Conservation (phyloP, 2,797 vertebrate species). For the Carcharodon carcharias region DNA sequence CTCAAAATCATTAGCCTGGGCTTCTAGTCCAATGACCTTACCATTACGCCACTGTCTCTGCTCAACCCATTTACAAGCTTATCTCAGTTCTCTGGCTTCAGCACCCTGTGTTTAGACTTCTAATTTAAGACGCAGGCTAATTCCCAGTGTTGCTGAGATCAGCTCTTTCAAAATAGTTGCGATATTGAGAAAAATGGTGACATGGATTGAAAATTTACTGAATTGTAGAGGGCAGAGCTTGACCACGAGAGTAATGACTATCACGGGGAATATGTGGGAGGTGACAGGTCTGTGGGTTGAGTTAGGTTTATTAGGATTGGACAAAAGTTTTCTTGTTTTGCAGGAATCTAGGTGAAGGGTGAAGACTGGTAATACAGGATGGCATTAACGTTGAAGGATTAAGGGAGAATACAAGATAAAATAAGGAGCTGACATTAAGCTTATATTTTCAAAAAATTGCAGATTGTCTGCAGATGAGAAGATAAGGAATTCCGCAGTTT, state of each 20-base stretch:
- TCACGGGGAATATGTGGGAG: not conserved
- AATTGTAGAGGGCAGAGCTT: not conserved
- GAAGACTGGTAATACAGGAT: not conserved
- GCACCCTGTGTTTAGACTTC: not conserved
- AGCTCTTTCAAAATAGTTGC: not conserved
- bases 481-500: not conserved
- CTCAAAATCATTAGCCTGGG: too few relatives aligned
- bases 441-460: not conserved
- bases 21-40: too few relatives aligned
- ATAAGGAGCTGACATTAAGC: not conserved
- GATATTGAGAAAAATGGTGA: not conserved
- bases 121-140: not conserved
- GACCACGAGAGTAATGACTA: not conserved
- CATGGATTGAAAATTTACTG: not conserved
- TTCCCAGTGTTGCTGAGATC: not conserved
- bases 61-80: not conserved
- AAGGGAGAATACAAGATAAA: not conserved
- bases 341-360: not conserved
- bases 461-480: not conserved
- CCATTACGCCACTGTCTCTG: not conserved
- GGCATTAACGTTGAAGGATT: not conserved
- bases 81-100: not conserved
- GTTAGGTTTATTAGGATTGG: not conserved
- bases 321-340: not conserved
- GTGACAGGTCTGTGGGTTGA: not conserved